Evolutionary conservation across 2,888 invertebrate species (phyloP).

Genomic region (Lasioglossum oenotherae): DNA sequence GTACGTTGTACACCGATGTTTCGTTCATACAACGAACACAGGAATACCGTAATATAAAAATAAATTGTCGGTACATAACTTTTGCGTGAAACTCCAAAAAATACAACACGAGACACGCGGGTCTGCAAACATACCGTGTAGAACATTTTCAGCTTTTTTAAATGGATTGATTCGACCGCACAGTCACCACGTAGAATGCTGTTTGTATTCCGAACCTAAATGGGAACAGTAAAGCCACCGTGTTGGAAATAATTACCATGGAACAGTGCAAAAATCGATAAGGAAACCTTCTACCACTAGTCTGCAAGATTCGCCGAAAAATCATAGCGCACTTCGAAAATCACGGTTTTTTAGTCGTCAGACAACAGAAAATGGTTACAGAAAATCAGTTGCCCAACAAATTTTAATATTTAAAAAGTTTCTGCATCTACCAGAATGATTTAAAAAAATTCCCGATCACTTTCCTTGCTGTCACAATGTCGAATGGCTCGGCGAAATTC

Average conservation of each 20-base stretch:
- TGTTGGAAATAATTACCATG: neutral
- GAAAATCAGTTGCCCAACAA: neutral
- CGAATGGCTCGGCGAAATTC: conserved; percentile 48
- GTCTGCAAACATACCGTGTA: neutral
- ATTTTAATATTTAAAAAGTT: too few relatives aligned
- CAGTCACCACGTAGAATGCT: neutral
- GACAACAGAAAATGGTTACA: neutral
- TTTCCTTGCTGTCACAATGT: neutral
- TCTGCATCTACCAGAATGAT: too few relatives aligned
- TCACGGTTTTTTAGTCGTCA: neutral
- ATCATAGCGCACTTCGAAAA: neutral
- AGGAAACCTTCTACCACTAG: neutral
- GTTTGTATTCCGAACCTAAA: neutral
- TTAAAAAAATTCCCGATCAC: neutral
- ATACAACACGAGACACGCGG: neutral
- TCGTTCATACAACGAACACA: neutral
- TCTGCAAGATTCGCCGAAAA: neutral
- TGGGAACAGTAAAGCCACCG: neutral
- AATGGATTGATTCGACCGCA: neutral
- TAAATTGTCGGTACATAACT: neutral
- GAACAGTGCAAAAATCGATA: neutral
- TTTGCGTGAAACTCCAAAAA: neutral
- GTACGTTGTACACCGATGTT: neutral
- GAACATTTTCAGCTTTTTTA: neutral
- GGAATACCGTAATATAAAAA: neutral